phyloP scores from a whole-genome alignment of 2,797 vertebrate genomes.

The Percopsis omiscomaycus region DNA sequence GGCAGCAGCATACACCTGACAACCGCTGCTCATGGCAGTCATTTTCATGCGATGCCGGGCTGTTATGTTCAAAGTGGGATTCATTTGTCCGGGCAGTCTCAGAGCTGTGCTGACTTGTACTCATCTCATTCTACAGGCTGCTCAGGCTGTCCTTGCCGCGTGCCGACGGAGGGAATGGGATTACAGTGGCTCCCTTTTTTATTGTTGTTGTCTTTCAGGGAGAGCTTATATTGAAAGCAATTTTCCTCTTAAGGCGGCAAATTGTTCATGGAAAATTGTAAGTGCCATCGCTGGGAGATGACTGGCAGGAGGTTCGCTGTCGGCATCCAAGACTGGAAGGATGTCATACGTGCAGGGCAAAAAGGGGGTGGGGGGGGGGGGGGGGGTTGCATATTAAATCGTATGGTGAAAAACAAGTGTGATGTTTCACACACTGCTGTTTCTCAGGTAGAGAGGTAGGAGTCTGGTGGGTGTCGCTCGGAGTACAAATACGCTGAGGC shows the following conservation, averaged over 20 bases:
- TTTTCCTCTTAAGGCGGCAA: slow-evolving; percentile 85
- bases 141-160: slow-evolving; percentile 71
- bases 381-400: slow-evolving; percentile 74
- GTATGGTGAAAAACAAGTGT: slow-evolving; percentile 81
- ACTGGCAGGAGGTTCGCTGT: slow-evolving; percentile 74
- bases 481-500: slow-evolving; percentile 38
- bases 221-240: slow-evolving; percentile 84
- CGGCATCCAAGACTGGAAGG: slow-evolving; percentile 73
- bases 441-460: slow-evolving; percentile 63
- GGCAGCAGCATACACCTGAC: slow-evolving; percentile 83
- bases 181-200: slow-evolving; percentile 83
- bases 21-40: slow-evolving; percentile 85
- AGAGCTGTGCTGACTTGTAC: slow-evolving; percentile 83
- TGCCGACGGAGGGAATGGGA: slow-evolving; percentile 80
- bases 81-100: slow-evolving; percentile 84
- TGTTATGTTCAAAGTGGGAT: slow-evolving; percentile 87
- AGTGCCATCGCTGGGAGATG: slow-evolving; percentile 77
- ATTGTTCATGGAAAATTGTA: slow-evolving; percentile 83
- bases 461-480: slow-evolving; percentile 50
- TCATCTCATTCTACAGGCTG: slow-evolving; percentile 79
- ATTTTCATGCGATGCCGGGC: slow-evolving; percentile 84
- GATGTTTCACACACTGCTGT: slow-evolving; percentile 76
- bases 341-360: slow-evolving; percentile 70
- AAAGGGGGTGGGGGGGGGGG: slow-evolving; percentile 21
- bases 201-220: slow-evolving; percentile 85